These are phyloP conservation scores for Montipora foliosa DNA, from an alignment of 64 coral and sea anemone genomes.

Conservation along the genomic window DNA sequence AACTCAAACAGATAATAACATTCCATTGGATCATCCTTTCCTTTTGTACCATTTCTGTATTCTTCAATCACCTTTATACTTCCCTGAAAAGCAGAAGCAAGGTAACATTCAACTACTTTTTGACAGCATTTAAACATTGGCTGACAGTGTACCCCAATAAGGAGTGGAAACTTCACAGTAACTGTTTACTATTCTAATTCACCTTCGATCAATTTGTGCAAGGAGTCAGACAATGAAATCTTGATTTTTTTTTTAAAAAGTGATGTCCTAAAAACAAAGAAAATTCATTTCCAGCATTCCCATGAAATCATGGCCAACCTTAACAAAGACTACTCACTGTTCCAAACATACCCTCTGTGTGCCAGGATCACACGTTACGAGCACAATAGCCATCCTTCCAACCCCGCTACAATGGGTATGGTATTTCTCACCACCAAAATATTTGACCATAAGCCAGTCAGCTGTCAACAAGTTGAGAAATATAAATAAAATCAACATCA, in stretches of 20 bases:
- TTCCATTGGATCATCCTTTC: neutral
- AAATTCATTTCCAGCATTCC: too few species aligned
- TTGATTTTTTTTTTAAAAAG: too few species aligned
- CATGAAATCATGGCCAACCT: too few species aligned
- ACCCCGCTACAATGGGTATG: conserved; percentile 15
- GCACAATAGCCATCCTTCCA: conserved; percentile 19
- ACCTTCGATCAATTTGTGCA: too few species aligned
- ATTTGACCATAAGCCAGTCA: conserved; percentile 81
- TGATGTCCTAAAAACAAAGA: too few species aligned
- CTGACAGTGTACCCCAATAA: too few species aligned
- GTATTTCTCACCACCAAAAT: conserved; percentile 16
- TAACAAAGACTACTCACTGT: too few species aligned
- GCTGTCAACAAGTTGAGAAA: neutral
- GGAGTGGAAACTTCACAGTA: too few species aligned
- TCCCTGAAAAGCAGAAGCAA: conserved; percentile 8
- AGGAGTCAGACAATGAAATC: too few species aligned
- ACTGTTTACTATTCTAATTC: too few species aligned
- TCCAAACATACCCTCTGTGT: conserved; percentile 26
- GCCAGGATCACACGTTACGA: conserved; percentile 66
- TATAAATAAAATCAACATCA: neutral
- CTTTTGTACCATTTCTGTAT: neutral
- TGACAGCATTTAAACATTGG: neutral
- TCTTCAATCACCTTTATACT: conserved; percentile 58
- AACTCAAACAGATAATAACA: conserved; percentile 89
- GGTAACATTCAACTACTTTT: neutral